Percentiles rank a stretch among this genome's conserved stretches.
Evolutionary conservation across 2,113 vertebrate genomes (phyloP).

Genomic region (Erythrolamprus reginae): DNA sequence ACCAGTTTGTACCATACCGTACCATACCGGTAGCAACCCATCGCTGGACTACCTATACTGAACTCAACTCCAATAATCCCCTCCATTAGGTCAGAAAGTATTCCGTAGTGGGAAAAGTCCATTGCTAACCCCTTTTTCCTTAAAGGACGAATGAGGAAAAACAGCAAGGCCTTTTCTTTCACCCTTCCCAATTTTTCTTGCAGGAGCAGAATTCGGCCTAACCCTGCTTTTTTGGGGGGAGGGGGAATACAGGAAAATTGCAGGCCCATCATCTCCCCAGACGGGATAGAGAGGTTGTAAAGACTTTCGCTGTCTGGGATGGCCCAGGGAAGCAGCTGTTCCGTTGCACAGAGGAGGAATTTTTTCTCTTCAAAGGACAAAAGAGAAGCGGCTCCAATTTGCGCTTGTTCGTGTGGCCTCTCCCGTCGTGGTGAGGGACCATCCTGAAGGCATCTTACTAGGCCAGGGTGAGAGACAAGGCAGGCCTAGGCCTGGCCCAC

Average conservation of each 20-base stretch:
- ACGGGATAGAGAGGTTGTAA: no score
- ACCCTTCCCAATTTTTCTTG: background rate
- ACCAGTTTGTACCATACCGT: no score
- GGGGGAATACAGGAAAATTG: no score
- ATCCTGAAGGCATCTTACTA: background rate
- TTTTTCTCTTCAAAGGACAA: background rate
- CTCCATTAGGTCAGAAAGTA: background rate
- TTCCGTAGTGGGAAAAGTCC: background rate
- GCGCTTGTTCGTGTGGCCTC: background rate
- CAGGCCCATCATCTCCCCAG: no score
- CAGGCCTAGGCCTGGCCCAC: background rate
- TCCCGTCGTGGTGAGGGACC: background rate
- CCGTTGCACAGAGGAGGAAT: background rate
- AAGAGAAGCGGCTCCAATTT: no score
- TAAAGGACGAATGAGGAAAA: background rate
- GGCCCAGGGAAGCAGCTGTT: background rate
- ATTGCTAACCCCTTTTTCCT: background rate
- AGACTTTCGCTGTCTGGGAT: background rate
- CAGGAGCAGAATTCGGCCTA: background rate
- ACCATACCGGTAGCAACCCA: no score
- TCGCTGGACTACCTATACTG: background rate
- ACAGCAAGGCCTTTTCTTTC: background rate
- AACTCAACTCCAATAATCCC: background rate
- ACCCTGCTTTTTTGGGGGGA: constrained; percentile 12
- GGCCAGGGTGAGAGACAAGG: no score